Percentiles rank a stretch among this genome's conserved stretches.
These are phyloP conservation scores for Aleadryas rufinucha DNA, from an alignment of 2,113 vertebrate genomes.

Conservation along the genomic window DNA sequence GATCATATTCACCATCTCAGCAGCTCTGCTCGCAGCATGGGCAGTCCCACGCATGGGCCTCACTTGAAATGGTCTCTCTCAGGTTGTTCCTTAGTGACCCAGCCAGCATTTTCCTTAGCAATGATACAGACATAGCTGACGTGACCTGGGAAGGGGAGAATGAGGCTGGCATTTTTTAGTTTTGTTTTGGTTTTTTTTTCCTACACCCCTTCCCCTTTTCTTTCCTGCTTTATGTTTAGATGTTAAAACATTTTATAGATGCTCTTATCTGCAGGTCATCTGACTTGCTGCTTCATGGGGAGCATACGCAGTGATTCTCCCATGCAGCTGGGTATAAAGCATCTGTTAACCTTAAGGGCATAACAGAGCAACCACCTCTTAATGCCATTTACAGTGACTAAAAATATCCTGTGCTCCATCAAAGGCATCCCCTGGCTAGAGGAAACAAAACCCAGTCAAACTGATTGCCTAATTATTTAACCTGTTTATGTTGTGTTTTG, in stretches of 20 bases:
- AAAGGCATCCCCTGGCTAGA: background rate
- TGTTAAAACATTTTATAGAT: background rate
- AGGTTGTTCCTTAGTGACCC: background rate
- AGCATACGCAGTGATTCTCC: background rate
- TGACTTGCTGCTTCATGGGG: background rate
- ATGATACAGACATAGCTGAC: rapidly evolving
- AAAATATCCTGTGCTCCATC: background rate
- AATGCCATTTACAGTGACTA: background rate
- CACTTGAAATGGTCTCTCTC: background rate
- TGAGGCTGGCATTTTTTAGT: background rate
- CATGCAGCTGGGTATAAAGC: background rate
- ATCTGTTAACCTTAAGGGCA: background rate
- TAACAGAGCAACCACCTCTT: background rate
- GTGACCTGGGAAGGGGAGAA: background rate
- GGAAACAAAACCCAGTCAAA: background rate
- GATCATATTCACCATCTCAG: background rate
- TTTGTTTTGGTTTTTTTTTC: rapidly evolving
- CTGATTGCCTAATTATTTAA: background rate
- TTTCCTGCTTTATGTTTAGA: background rate
- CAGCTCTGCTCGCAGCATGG: background rate
- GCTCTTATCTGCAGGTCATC: background rate
- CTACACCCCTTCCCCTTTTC: rapidly evolving
- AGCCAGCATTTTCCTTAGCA: background rate
- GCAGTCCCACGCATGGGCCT: rapidly evolving
- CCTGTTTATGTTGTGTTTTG: background rate